A percentile compares a stretch with the other conserved stretches of the same genome.
phyloP scores from a whole-genome alignment of 2,888 invertebrate genomes.

The Psococerastis gibbosa region DNA sequence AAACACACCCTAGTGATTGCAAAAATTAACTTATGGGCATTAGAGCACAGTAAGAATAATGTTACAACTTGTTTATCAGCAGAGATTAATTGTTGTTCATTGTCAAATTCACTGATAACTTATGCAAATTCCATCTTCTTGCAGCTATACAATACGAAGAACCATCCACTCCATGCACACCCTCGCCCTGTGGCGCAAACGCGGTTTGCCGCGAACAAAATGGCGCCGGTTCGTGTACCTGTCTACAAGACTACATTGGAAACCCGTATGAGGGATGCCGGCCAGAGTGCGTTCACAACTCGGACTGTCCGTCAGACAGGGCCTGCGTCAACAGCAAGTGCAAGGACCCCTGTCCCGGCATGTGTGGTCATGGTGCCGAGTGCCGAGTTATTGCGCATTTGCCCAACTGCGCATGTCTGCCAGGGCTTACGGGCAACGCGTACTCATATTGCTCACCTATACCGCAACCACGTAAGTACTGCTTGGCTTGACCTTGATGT shows the following conservation, averaged over 20 bases:
- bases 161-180: constrained; percentile 25
- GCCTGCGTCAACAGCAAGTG: constrained; percentile 37
- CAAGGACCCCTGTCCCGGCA: constrained; percentile 36
- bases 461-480: constrained; percentile 13
- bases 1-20: no score
- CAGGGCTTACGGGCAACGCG: constrained; percentile 27
- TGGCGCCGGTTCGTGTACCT: constrained; percentile 32
- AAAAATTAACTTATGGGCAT: no score
- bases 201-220: constrained; percentile 31
- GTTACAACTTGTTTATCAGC: no score
- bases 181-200: constrained; percentile 32
- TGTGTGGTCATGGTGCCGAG: constrained; percentile 29
- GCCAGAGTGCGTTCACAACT: constrained; percentile 34
- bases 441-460: constrained; percentile 20
- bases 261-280: constrained; percentile 39
- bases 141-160: constrained; percentile 15
- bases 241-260: constrained; percentile 31
- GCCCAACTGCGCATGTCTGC: constrained; percentile 27
- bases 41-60: no score
- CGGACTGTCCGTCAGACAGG: constrained; percentile 34
- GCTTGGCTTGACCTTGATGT: constrained; percentile 8
- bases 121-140: neutral
- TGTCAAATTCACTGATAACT: no score
- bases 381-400: constrained; percentile 24
- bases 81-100: no score